Base-by-base conservation (phyloP, 2,113 vertebrate genomes). In the Oncorhynchus tshawytscha region DNA sequence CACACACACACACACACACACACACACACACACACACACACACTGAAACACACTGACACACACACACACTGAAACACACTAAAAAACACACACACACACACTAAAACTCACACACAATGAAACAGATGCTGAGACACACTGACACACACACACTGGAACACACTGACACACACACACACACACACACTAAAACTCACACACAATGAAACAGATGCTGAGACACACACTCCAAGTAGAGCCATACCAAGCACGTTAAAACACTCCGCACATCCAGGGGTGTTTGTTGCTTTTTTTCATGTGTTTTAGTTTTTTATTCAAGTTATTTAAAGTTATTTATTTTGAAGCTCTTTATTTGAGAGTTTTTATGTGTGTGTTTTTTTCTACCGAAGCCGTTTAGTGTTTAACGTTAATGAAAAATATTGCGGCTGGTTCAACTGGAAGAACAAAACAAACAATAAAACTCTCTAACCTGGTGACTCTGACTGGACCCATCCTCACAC, bases 301-400 rank as follows among this genome's bases (percentile, higher is more conserved):
- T 76, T 64, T 72, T 76, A 74, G 8, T 83, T 85, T 78, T 83
- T 83, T 74, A 78, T 86, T 90, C 88, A 27, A n/a, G 11, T 71
- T 25, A 29, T 54, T 57, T 29, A 3, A n/a, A n/a, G 5, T 72
- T 80, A 81, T 84, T 86, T 87, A 80, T 80, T 87, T 85, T 67
- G 68, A 84, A 75, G 81, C 73, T 80, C 73, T 84, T 85, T 85
- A n/a, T 90, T 88, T 78, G 78, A 82, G 77, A 88, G 15, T 87
- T 88, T 70, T 68, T 29, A 88, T 57, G 89, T 87, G 81, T 34
- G 84, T 89, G 31, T 91, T 90, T 89, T 91, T 93, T 93, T 92
- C 88, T 91, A 92, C 84, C 76, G 80, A 74, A 80, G 74, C 82
- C 57, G 34, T 77, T 45, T 91, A 85, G 29, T 84, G 59, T 62